A percentile compares a stretch with the other conserved stretches of the same genome.
Evolutionary conservation across 1,140 invertebrate species (phyloP).

Genomic region (Augochlora pura): DNA sequence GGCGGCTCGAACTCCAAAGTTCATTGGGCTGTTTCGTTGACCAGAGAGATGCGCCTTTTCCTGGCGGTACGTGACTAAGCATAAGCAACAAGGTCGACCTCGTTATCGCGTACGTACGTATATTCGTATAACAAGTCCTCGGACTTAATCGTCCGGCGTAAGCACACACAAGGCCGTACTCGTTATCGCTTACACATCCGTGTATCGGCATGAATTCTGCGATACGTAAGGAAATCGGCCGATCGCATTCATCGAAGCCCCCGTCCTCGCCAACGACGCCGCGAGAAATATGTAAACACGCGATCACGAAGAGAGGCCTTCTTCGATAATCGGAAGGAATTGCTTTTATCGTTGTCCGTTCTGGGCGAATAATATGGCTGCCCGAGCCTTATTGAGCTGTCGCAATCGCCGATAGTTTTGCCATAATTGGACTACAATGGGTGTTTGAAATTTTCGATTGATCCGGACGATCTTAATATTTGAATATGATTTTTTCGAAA

Average conservation of each 20-base stretch:
- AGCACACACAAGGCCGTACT: conserved; percentile 63
- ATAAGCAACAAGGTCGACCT: conserved; percentile 53
- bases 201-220: conserved; percentile 48
- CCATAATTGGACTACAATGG: too few species aligned
- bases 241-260: neutral
- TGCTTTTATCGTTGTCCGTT: too few species aligned
- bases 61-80: conserved; percentile 8
- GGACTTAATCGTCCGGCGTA: conserved; percentile 64
- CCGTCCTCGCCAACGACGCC: neutral
- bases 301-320: too few species aligned
- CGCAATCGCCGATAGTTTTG: too few species aligned
- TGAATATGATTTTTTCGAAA: too few species aligned
- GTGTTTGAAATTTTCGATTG: too few species aligned
- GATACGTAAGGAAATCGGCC: conserved; percentile 13
- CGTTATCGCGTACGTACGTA: conserved; percentile 55
- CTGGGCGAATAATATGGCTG: too few species aligned
- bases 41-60: conserved; percentile 6
- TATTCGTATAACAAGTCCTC: conserved; percentile 64
- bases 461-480: too few species aligned
- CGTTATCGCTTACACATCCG: conserved; percentile 65
- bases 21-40: conserved; percentile 13
- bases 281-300: too few species aligned
- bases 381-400: too few species aligned
- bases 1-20: neutral
- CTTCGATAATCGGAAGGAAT: too few species aligned